These are phyloP conservation scores for Hemicentrotus pulcherrimus DNA, from an alignment of 35 echinoderm and acorn worm species.

Conservation along the genomic window DNA sequence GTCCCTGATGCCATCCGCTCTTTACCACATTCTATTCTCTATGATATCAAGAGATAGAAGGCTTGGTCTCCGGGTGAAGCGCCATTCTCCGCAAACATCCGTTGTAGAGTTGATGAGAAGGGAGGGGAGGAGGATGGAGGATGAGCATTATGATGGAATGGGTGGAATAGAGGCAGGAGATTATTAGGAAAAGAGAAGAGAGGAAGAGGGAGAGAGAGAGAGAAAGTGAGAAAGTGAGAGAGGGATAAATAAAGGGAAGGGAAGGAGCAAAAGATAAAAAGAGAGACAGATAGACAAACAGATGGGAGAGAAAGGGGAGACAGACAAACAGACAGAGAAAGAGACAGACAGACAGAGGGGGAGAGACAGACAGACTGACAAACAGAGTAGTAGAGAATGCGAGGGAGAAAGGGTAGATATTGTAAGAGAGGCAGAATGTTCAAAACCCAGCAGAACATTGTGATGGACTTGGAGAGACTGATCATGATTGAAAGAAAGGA, in stretches of 20 bases:
- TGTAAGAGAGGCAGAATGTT: not conserved
- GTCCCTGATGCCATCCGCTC: not conserved
- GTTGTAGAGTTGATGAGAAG: not conserved
- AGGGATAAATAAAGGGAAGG: not conserved
- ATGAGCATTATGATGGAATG: not conserved
- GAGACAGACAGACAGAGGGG: not conserved
- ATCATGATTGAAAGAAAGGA: not conserved
- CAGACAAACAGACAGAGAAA: too few species aligned
- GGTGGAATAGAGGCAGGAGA: not conserved
- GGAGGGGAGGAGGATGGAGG: not conserved
- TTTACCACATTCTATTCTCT: not conserved
- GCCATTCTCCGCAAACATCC: not conserved
- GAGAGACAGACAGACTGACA: not conserved
- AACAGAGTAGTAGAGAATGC: not conserved
- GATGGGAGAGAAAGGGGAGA: not conserved
- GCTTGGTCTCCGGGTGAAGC: not conserved
- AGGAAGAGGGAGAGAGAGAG: not conserved
- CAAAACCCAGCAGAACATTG: not conserved
- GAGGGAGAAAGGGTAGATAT: not conserved
- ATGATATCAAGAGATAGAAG: not conserved
- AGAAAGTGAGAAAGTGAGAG: not conserved
- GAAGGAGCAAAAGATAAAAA: not conserved
- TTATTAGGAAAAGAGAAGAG: not conserved
- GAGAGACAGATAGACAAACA: not conserved
- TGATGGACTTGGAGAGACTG: not conserved